Conservation (phyloP, 1,140 invertebrate species). For the Cryptotermes secundus region DNA sequence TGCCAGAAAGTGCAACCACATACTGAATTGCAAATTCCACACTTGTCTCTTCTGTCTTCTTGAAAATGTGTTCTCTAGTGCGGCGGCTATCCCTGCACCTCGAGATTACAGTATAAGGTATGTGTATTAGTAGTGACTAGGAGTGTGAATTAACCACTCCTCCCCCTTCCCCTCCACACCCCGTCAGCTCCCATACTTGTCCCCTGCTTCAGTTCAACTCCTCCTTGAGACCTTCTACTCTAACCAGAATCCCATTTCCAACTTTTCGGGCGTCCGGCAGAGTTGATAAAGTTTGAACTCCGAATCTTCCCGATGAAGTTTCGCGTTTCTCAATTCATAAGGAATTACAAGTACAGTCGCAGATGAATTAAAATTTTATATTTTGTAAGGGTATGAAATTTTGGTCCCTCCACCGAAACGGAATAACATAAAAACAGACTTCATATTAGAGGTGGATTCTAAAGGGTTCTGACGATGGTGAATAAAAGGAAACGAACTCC, state of each 20-base stretch:
- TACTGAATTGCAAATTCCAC: background rate
- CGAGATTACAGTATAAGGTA: background rate
- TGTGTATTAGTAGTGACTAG: background rate
- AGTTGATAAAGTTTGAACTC: conserved; percentile 17
- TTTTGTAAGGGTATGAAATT: background rate
- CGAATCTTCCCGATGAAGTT: conserved; percentile 6
- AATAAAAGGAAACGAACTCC: too few species aligned
- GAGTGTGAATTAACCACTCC: conserved; percentile 7
- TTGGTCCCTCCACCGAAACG: too few species aligned
- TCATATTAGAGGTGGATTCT: too few species aligned
- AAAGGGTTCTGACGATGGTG: too few species aligned
- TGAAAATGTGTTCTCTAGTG: background rate
- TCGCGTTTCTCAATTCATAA: conserved; percentile 1
- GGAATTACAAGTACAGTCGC: conserved; percentile 18
- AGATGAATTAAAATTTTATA: background rate
- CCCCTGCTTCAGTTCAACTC: conserved; percentile 9
- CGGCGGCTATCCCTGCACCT: background rate
- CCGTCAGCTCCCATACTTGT: background rate
- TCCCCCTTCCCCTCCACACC: background rate
- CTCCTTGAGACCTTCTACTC: background rate
- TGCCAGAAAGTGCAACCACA: background rate
- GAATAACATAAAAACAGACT: too few species aligned
- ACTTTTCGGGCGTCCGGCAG: background rate
- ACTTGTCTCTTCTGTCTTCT: background rate
- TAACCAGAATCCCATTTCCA: conserved; percentile 16